Base-by-base conservation (phyloP, 2,888 invertebrate species). In the Pheosia gnoma region DNA sequence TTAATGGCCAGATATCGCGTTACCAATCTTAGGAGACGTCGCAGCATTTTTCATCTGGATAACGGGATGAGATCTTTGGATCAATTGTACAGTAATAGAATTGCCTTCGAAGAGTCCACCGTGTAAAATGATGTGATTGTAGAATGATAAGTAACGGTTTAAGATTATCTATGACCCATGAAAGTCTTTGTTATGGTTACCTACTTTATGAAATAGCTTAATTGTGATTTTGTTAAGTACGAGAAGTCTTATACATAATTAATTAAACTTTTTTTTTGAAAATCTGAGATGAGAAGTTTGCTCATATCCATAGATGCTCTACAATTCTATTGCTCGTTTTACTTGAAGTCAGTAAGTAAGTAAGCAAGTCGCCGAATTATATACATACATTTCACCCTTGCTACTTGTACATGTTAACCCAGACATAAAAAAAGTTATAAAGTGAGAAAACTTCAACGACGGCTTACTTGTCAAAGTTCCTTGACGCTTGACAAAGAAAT, bases 1-100 rank as follows among this genome's bases (percentile, higher is more conserved):
- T 75, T 83, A 85, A 85, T 84, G 79, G 82, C 64, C 61, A 60
- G 74, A 75, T 81, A 80, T 83, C 82, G 69, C 68, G 73, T 85
- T 80, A 79, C 83, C 69, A 70, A 77, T 78, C 75, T 75, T 66
- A 61, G 69, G 64, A 57, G 58, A 43, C 39, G 68, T 59, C 61
- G 58, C 65, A 67, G 59, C 47, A 45, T 68, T 69, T 68, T 64
- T 66, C 60, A 60, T 59, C 43, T 45, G 57, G 57, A 61, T 59
- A 62, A 59, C 52, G 60, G 59, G 63, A 56, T 52, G 49, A 37
- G 59, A 58, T 59, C 55, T 59, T 60, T 55, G 59, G 59, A 65
- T 61, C 58, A 52, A 59, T 59, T 65, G 66, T 72, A 59, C 39
- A 59, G n/a, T 67, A 55, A 53, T 53, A 59, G 59, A n/a, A 36